Base-by-base conservation (phyloP, 2,113 vertebrate genomes). In the Rhodinocichla rosea region DNA sequence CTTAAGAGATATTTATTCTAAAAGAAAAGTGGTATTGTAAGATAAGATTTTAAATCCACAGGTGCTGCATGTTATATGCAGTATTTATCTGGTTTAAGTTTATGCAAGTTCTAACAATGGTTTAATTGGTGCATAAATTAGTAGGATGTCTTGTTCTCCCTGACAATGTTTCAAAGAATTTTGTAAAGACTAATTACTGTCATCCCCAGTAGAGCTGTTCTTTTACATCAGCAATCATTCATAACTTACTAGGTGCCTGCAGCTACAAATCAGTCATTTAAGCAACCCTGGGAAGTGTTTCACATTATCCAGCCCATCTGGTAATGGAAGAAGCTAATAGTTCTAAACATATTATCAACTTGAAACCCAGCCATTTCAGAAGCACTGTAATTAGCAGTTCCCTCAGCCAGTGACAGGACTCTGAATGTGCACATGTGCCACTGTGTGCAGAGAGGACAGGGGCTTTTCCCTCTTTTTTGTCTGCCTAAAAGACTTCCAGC, bases 251-350 rank as follows among this genome's bases (percentile, higher is more conserved):
- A 68, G 87, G 50, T 87, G 96, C 91, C 94, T 84, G 89, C 91
- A 91, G 95, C 93, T 87, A 95, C 84, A 65, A 76, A 87, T 94
- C 84, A 73, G 76, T 88, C 59, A 86, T 90, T 92, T 94, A 83
- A 93, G 50, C 83, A 91, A 79, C 26, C 20, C 89, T 76, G 70
- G n/a, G 63, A 96, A 89, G 33, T 81, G 56, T 87, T 95, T 80
- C 81, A 39, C 93, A 40, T 94, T 95, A 82, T 65, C 50, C 45
- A 87, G 50, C 74, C 74, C 89, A 89, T 91, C 87, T 95, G 84
- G 57, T 87, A 94, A 62, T 77, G 86, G 88, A 83, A 90, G 76
- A 77, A 83, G 42, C 67, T 88, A 77, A 73, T 65, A 83, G 74
- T 90, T 85, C 60, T 21, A 92, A 78, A 60, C 74, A 37, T 64